Evolutionary conservation across 2,797 vertebrate species (phyloP), one percentile per base, ranked within the genome.

Genomic region (Sparus aurata): DNA sequence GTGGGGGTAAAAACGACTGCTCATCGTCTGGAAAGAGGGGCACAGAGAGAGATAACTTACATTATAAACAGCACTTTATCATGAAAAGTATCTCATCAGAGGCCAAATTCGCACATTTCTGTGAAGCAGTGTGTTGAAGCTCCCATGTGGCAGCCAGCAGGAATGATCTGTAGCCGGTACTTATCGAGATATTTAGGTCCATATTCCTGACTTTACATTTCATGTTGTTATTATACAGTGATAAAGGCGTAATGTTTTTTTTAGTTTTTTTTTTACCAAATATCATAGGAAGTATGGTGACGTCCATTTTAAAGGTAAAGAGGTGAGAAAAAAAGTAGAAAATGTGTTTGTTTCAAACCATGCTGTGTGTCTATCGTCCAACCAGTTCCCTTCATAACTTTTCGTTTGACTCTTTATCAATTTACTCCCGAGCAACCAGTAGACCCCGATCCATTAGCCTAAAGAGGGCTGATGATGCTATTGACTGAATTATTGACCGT

Each of bases 1-100:
- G 66, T 96, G 90, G 43, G 94, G 96, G 88, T 85, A 93, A 80
- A 96, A 96, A 62, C 95, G 95, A 80, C 95, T 90, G 87, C 94
- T 95, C 95, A 96, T 96, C 5, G 85, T 95, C 96, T 96, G 86
- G 23, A 72, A 45, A 58, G 52, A 68, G 34, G 85, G 23, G 68
- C 20, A 83, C 43, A 74, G 20, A 79, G 1, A 65, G 11, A 65
- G 12, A 53, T 3, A 17, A 52, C 12, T 27, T 11, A 34, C 47
- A 30, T 70, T 8, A 75, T 12, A 34, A 38, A 5, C 3, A 50
- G 1, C 18, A n/a, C 12, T 25, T 11, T 10, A 43, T 65, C 25
- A 43, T n/a, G 45, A 22, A 17, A 41, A 57, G 15, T 27, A 59
- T 68, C 6, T 3, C 3, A 52, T 50, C 12, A n/a, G 57, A 66